These are phyloP conservation scores for Drosophila sturtevanti DNA, from an alignment of 1,140 invertebrate genomes.

Conservation along the genomic window DNA sequence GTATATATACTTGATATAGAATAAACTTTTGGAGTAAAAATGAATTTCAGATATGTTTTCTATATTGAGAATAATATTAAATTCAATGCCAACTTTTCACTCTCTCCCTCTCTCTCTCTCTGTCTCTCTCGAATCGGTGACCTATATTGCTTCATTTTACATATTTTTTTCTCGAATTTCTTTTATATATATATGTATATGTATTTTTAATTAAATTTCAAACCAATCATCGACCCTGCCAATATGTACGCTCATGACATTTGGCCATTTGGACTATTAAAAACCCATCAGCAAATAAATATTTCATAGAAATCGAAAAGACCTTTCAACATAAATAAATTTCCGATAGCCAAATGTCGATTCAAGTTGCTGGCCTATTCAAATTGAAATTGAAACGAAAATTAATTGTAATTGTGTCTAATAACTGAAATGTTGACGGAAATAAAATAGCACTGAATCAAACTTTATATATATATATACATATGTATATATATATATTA, in stretches of 20 bases:
- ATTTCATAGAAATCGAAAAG: conserved; percentile 58
- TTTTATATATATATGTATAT: conserved; percentile 16
- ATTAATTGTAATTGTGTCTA: conserved; percentile 76
- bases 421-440: conserved; percentile 77
- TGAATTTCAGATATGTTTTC: no score
- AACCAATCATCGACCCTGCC: conserved; percentile 47
- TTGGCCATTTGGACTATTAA: conserved; percentile 47
- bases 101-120: no score
- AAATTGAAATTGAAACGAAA: conserved; percentile 60
- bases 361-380: conserved; percentile 10
- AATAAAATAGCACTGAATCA: conserved; percentile 41
- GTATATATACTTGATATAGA: neutral
- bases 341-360: conserved; percentile 25
- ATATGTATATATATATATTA: conserved; percentile 38
- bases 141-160: neutral
- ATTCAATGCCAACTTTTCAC: no score
- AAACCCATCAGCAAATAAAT: conserved; percentile 60
- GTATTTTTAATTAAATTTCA: conserved; percentile 13
- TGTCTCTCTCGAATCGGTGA: neutral
- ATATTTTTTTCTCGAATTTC: conserved; percentile 1
- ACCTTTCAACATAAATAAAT: conserved; percentile 46
- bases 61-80: no score
- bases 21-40: neutral
- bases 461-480: neutral
- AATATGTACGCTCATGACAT: conserved; percentile 69